Evolutionary conservation across 2,113 vertebrate species (phyloP).

Genomic region (Noctilio leporinus): DNA sequence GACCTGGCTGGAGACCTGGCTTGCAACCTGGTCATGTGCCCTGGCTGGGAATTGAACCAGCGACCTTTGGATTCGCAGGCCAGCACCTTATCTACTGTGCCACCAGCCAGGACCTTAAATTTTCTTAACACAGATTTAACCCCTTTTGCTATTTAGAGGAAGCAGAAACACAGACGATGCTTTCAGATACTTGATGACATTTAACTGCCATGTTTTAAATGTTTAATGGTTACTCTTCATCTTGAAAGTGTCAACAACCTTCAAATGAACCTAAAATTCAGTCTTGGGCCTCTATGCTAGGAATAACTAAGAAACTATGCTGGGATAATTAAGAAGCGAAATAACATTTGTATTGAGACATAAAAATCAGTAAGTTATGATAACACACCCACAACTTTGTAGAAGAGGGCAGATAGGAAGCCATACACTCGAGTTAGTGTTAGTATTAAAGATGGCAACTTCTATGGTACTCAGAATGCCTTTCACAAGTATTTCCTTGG

Average conservation of each 20-base stretch:
- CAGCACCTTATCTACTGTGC: too few species aligned
- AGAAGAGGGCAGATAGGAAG: not conserved
- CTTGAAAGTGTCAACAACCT: not conserved
- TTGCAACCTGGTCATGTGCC: too few species aligned
- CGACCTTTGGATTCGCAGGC: too few species aligned
- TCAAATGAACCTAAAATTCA: not conserved
- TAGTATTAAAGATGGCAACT: not conserved
- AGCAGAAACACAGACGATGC: not conserved
- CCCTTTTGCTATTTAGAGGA: not conserved
- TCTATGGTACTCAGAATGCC: not conserved
- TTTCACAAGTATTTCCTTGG: not conserved
- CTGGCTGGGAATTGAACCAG: too few species aligned
- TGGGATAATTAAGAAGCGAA: not conserved
- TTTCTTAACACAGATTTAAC: not conserved
- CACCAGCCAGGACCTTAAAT: too few species aligned
- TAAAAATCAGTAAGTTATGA: not conserved
- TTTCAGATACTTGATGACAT: not conserved
- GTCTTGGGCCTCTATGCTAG: not conserved
- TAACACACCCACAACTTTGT: not conserved
- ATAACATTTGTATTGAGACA: not conserved
- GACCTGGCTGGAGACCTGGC: too few species aligned
- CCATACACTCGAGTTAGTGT: not conserved
- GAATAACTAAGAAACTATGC: not conserved
- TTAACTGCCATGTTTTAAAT: not conserved
- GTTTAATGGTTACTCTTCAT: not conserved